Evolutionary conservation across 1,140 invertebrate genomes (phyloP), one percentile per base, ranked within the genome.

Genomic region (Chrysopa pallens): DNA sequence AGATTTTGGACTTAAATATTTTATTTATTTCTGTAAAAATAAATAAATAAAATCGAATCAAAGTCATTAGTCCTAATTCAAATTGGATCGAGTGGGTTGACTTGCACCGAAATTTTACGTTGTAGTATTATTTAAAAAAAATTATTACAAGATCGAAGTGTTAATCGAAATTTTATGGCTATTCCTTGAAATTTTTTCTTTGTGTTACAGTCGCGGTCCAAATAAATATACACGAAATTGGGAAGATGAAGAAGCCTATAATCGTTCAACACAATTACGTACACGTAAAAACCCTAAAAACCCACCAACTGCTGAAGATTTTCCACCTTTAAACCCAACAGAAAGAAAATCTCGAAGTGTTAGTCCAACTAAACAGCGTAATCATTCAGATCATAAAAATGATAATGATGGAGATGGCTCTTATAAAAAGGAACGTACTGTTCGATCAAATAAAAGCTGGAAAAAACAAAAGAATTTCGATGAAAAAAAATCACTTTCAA

Each of bases 151-250:
- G n/a, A n/a, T n/a, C n/a, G n/a, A n/a, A n/a, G n/a, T n/a, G n/a
- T n/a, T n/a, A n/a, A n/a, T n/a, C n/a, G n/a, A n/a, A n/a, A n/a
- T n/a, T n/a, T n/a, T n/a, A n/a, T n/a, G n/a, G n/a, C n/a, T n/a
- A n/a, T n/a, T n/a, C n/a, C n/a, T n/a, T n/a, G n/a, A n/a, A n/a
- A n/a, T n/a, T n/a, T n/a, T n/a, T n/a, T n/a, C 17, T 23, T 23
- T 23, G 5, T 45, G 45, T 51, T 52, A 42, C 48, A 86, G 82
- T 0, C 82, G 87, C 42, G 87, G 87, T 6, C 89, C 87, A 0
- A 89, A 80, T 53, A 90, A 90, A 58, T 92, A 93, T 57, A 87
- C 82, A 0, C 69, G 87, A 9, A 88, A 86, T 48, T 93, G 87
- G 86, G 84, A 90, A 58, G 87, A 91, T 56, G 84, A 87, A 58